These are phyloP conservation scores for Scaptomyza pallida DNA, from an alignment of 1,140 invertebrate species.

Conservation along the genomic window DNA sequence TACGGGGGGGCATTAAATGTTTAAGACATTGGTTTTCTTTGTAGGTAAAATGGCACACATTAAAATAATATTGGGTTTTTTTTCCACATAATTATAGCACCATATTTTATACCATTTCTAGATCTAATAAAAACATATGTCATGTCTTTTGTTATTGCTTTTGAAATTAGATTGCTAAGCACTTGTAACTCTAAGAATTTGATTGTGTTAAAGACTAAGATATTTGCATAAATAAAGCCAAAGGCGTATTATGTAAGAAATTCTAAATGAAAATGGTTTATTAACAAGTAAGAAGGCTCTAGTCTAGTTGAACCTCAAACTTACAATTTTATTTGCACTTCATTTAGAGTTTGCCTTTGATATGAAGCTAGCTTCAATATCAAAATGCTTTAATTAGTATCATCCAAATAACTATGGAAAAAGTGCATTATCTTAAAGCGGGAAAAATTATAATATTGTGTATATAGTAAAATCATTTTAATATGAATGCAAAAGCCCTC, in stretches of 20 bases:
- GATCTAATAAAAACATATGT: slow-evolving; percentile 14
- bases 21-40: slow-evolving; percentile 61
- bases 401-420: too few species aligned
- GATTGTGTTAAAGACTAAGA: slow-evolving; percentile 50
- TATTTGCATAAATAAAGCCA: slow-evolving; percentile 72
- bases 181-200: slow-evolving; percentile 54
- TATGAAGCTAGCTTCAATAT: too few species aligned
- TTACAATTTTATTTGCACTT: too few species aligned
- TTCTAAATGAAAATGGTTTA: not conserved
- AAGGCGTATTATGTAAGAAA: slow-evolving; percentile 57
- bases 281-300: too few species aligned
- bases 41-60: slow-evolving; percentile 44
- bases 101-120: slow-evolving; percentile 55
- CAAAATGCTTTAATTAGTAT: too few species aligned
- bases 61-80: slow-evolving; percentile 3
- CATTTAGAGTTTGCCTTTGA: too few species aligned
- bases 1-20: slow-evolving; percentile 26
- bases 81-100: slow-evolving; percentile 31
- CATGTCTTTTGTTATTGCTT: slow-evolving; percentile 31
- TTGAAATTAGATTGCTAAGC: slow-evolving; percentile 53
- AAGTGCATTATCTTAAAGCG: too few species aligned
- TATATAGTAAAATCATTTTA: too few species aligned
- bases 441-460: too few species aligned
- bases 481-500: too few species aligned
- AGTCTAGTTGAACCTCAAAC: too few species aligned